These are phyloP conservation scores for Psittacula derbiana DNA, from an alignment of 2,797 vertebrate species.

Conservation along the genomic window DNA sequence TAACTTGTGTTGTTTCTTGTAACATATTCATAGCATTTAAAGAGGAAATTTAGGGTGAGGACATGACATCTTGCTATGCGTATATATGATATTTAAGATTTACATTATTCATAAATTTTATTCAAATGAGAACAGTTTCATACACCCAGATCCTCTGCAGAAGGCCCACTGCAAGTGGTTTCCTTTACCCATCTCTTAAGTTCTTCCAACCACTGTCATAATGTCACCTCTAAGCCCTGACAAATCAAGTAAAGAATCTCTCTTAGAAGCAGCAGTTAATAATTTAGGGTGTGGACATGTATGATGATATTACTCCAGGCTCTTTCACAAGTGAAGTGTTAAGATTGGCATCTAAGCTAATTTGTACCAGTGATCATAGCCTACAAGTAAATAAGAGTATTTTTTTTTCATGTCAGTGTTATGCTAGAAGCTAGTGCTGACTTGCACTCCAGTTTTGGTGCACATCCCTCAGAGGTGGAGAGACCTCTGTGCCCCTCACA, in stretches of 20 bases:
- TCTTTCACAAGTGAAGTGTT: background rate
- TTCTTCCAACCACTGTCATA: background rate
- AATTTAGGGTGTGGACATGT: background rate
- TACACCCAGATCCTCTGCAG: background rate
- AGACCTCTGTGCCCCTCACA: background rate
- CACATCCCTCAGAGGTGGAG: background rate
- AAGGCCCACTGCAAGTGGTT: background rate
- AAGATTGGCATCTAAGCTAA: background rate
- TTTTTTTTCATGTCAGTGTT: background rate
- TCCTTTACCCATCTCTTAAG: background rate
- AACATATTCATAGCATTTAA: background rate
- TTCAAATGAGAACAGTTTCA: background rate
- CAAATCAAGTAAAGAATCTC: background rate
- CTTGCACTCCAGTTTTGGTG: no score
- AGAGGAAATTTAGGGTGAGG: background rate
- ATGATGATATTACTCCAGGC: background rate
- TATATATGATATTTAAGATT: background rate
- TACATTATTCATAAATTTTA: background rate
- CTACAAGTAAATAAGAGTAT: background rate
- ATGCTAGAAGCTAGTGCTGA: background rate
- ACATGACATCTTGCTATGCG: background rate
- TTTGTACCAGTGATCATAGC: background rate
- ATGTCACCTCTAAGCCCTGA: background rate
- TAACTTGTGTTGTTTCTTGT: background rate
- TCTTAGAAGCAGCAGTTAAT: background rate